A percentile compares a stretch with the other conserved stretches of the same genome.
These are phyloP conservation scores for Stichopus horrens DNA, from an alignment of 53 echinoderm and acorn worm species.

Conservation along the genomic window DNA sequence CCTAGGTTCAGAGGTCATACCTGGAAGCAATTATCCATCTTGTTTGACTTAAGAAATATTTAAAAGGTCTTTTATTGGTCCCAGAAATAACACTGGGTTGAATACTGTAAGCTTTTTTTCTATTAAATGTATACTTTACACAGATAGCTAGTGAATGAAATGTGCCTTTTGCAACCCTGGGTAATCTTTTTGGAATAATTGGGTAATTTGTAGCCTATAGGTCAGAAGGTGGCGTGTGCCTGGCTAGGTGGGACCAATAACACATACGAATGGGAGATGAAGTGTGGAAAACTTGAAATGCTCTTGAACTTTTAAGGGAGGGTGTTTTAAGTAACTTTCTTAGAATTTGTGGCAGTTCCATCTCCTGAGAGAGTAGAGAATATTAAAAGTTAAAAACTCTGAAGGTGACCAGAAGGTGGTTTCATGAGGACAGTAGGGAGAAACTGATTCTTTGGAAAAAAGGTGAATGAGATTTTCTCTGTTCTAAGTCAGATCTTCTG, in stretches of 20 bases:
- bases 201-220: constrained; percentile 16
- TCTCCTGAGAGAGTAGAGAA: no score
- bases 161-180: background rate
- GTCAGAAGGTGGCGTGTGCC: background rate
- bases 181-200: constrained; percentile 14
- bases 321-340: no score
- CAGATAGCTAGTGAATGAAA: background rate
- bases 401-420: no score
- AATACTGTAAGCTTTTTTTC: background rate
- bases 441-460: no score
- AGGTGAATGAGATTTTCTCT: no score
- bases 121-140: background rate
- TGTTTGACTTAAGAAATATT: background rate
- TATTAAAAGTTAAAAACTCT: no score
- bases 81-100: background rate
- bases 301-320: background rate
- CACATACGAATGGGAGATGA: background rate
- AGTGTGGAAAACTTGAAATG: background rate
- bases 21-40: constrained; percentile 28
- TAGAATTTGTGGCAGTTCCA: no score
- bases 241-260: background rate
- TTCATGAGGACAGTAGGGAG: no score
- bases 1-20: constrained; percentile 6
- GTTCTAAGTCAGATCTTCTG: no score
- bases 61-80: background rate